Base-by-base conservation (phyloP, 30 jellyfish, hydroid and myxozoan genomes). In the Chrysaora quinquecirrha region DNA sequence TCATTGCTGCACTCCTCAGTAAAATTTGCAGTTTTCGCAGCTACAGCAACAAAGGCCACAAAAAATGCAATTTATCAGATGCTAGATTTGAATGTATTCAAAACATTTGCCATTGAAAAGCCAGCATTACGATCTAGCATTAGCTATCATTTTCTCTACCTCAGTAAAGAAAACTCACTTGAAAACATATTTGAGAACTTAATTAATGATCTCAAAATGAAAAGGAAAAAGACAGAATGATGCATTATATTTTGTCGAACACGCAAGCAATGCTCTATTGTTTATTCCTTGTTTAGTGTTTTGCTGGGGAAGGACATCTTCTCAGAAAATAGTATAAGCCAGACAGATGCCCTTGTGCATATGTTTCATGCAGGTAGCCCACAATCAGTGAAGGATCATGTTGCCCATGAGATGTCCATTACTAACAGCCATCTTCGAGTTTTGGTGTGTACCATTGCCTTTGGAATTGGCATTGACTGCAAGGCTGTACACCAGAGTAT, bases 191-290 rank as follows among this genome's bases (percentile, higher is more conserved):
- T 16, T 16, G 3, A 16, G 3, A 6, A 61, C 32, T 61, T 61
- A 29, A 61, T 16, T 61, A 24, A 61, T 16, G 73, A 61, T n/a
- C n/a, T n/a, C 2, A 61, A 61, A 61, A n/a, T 61, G 73, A 61
- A 16, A 61, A 24, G 73, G 2, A 31, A n/a, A 29, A 16, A 61
- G 32, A 16, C 28, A n/a, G n/a, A n/a, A n/a, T n/a, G n/a, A n/a
- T n/a, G n/a, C n/a, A n/a, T n/a, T n/a, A n/a, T n/a, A n/a, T 61
- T 61, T 58, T 61, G 73, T 24, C 73, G 23, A 24, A 61, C 32
- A 61, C 28, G 73, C 28, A 61, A 61, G 73, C 73, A 61, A 61
- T 61, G 73, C 32, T n/a, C 73, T 61, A 61, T 19, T 61, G 73
- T 61, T n/a, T 61, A 61, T n/a, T 61, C 73, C 28, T 24, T 61